Conservation (phyloP, 2,888 invertebrate species). For the Alloplasta piceator region DNA sequence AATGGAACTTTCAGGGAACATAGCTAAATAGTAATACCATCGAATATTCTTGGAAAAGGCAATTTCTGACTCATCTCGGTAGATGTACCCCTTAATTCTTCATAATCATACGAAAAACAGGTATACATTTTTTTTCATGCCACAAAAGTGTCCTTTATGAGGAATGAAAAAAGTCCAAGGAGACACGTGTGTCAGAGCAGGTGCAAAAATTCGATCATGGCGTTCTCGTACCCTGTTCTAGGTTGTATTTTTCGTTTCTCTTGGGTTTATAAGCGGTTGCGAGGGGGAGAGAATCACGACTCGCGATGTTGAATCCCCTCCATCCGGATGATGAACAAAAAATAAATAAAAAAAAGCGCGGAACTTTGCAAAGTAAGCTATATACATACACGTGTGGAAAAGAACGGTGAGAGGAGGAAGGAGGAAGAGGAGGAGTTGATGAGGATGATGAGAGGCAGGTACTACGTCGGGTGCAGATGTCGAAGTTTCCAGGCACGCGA, state of each 20-base stretch:
- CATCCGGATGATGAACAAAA: neutral
- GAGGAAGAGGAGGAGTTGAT: conserved; percentile 33
- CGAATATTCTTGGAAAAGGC: too few species aligned
- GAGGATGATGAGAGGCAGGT: conserved; percentile 52
- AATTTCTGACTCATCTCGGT: too few species aligned
- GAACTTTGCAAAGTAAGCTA: conserved; percentile 18
- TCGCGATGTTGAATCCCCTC: neutral
- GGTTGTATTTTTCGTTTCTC: conserved; percentile 6
- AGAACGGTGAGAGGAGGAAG: conserved; percentile 1
- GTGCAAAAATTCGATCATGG: conserved; percentile 17
- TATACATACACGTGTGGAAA: neutral
- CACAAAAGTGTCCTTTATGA: too few species aligned
- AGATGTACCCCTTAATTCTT: too few species aligned
- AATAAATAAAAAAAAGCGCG: neutral
- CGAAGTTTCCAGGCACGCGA: conserved; percentile 58
- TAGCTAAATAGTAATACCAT: too few species aligned
- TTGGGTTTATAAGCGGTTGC: neutral
- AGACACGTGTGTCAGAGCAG: conserved; percentile 23
- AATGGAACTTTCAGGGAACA: too few species aligned
- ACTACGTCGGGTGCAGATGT: conserved; percentile 60
- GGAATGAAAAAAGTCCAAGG: neutral
- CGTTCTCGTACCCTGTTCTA: neutral
- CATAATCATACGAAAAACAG: too few species aligned
- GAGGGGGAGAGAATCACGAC: conserved; percentile 24
- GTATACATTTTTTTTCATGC: too few species aligned